These are phyloP conservation scores for Anastrepha ludens DNA, from an alignment of 1,140 invertebrate genomes.

Conservation along the genomic window DNA sequence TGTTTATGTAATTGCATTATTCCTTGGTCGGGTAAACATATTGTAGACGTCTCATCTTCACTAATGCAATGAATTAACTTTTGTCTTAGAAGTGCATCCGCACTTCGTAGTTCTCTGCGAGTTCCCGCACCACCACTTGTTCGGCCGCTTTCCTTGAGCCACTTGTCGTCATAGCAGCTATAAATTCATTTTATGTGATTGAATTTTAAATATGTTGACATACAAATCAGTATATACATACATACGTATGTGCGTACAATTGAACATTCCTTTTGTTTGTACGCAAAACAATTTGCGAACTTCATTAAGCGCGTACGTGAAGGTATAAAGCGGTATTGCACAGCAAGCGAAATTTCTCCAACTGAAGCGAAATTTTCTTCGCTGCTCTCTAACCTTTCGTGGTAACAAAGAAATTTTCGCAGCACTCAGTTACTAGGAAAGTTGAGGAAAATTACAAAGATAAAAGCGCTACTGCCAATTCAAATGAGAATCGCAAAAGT, in stretches of 20 bases:
- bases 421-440: too few species aligned
- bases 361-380: too few species aligned
- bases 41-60: not conserved
- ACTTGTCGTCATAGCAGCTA: not conserved
- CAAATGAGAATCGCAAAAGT: too few species aligned
- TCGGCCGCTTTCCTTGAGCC: not conserved
- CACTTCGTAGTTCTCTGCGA: not conserved
- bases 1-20: not conserved
- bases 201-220: not conserved
- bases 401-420: too few species aligned
- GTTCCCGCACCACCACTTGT: not conserved
- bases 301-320: not conserved
- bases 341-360: too few species aligned
- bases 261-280: not conserved
- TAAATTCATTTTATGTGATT: not conserved
- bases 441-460: too few species aligned
- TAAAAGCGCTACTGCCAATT: too few species aligned
- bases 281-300: not conserved
- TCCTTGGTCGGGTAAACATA: not conserved
- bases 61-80: slow-evolving; percentile 16
- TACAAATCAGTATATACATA: not conserved
- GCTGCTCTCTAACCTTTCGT: too few species aligned
- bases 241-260: not conserved
- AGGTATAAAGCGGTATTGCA: not conserved
- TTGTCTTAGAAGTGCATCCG: not conserved